phyloP scores from a whole-genome alignment of 1,140 invertebrate species.

The Octopus sinensis region DNA sequence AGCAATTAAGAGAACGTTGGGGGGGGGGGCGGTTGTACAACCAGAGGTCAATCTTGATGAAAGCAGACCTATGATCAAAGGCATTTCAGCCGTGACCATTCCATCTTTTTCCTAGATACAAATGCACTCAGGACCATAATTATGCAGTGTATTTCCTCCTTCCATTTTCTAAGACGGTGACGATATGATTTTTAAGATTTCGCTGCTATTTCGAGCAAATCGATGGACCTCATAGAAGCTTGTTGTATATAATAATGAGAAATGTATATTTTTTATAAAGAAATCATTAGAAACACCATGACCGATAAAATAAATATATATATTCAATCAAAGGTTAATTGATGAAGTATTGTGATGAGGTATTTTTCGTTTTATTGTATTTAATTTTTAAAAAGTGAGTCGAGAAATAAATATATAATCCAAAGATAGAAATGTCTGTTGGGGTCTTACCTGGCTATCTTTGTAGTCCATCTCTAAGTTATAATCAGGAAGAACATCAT shows the following conservation, averaged over 20 bases:
- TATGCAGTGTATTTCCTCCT: no score
- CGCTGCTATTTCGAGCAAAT: no score
- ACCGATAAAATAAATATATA: background rate
- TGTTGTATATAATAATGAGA: no score
- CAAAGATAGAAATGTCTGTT: background rate
- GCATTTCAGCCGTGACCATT: background rate
- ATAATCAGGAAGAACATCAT: constrained; percentile 88
- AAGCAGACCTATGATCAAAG: background rate
- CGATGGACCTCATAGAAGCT: no score
- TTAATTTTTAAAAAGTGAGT: background rate
- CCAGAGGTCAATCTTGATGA: background rate
- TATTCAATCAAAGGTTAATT: background rate
- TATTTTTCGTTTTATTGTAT: background rate
- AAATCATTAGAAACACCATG: background rate
- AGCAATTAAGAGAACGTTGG: background rate
- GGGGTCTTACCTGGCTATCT: constrained; percentile 85
- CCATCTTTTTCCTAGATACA: no score
- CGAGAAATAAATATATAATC: background rate
- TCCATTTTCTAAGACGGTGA: no score
- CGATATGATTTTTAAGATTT: no score
- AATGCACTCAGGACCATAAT: no score
- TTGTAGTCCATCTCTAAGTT: constrained; percentile 87
- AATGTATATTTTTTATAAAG: background rate
- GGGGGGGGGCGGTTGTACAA: background rate
- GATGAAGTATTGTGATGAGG: background rate